phyloP scores from a whole-genome alignment of 2,888 invertebrate genomes.

The Andrena trimmerana region DNA sequence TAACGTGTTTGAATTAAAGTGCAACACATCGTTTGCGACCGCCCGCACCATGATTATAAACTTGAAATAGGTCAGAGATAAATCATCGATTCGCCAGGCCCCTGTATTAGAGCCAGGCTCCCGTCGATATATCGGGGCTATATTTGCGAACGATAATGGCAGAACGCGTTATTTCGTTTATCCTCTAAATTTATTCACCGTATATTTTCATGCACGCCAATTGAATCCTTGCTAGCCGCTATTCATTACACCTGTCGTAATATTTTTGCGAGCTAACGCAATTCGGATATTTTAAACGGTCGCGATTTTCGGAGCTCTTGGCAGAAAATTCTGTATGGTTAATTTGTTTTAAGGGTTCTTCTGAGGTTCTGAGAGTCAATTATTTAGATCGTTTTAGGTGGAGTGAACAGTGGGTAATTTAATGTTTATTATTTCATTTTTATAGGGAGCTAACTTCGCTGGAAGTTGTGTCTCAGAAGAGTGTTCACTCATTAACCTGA shows the following conservation, averaged over 20 bases:
- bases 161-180: constrained; percentile 34
- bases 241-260: constrained; percentile 7
- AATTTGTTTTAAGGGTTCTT: background rate
- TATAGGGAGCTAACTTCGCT: no score
- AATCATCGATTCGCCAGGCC: constrained; percentile 41
- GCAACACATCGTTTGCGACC: constrained; percentile 41
- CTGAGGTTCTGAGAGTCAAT: no score
- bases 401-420: no score
- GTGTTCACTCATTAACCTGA: no score
- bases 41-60: constrained; percentile 47
- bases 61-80: constrained; percentile 46
- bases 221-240: background rate
- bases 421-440: no score
- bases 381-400: no score
- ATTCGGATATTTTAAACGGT: background rate
- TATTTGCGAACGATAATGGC: constrained; percentile 41
- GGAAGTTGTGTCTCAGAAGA: no score
- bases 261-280: background rate
- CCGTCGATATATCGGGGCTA: background rate
- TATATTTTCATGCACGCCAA: background rate
- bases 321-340: background rate
- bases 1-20: constrained; percentile 60
- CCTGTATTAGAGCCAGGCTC: background rate
- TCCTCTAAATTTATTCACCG: constrained; percentile 20
- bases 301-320: background rate